Evolutionary conservation across 1,140 invertebrate genomes (phyloP).

Genomic region (Heliconius hewitsoni): DNA sequence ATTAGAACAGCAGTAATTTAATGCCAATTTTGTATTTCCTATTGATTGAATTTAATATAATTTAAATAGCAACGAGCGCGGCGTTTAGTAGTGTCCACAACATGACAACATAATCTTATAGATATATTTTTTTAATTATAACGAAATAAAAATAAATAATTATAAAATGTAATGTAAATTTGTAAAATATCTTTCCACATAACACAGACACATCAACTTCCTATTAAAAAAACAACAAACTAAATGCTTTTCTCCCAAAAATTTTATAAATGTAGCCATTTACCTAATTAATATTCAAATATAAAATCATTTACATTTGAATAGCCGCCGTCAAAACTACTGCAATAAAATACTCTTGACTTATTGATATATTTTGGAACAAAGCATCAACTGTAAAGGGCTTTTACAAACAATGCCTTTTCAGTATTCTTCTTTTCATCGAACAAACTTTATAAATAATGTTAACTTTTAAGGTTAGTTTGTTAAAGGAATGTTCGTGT

Average conservation of each 20-base stretch:
- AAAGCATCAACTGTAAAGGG: conserved; percentile 5
- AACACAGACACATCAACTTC: too few species aligned
- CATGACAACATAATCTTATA: too few species aligned
- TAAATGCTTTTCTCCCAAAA: not conserved
- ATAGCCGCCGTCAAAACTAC: not conserved
- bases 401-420: conserved; percentile 6
- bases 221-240: not conserved
- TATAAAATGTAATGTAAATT: not conserved
- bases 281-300: not conserved
- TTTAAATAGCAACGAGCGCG: too few species aligned
- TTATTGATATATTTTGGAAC: conserved; percentile 17
- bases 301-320: conserved; percentile 1
- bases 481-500: conserved; percentile 2
- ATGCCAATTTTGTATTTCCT: too few species aligned
- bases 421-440: conserved; percentile 5
- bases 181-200: not conserved
- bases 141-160: not conserved
- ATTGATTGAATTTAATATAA: too few species aligned
- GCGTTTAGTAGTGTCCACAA: too few species aligned
- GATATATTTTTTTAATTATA: not conserved
- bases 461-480: not conserved
- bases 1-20: too few species aligned
- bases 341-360: conserved; percentile 18
- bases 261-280: not conserved
- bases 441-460: not conserved